phyloP scores from a whole-genome alignment of 2,797 vertebrate species.

The Acropternis orthonyx region DNA sequence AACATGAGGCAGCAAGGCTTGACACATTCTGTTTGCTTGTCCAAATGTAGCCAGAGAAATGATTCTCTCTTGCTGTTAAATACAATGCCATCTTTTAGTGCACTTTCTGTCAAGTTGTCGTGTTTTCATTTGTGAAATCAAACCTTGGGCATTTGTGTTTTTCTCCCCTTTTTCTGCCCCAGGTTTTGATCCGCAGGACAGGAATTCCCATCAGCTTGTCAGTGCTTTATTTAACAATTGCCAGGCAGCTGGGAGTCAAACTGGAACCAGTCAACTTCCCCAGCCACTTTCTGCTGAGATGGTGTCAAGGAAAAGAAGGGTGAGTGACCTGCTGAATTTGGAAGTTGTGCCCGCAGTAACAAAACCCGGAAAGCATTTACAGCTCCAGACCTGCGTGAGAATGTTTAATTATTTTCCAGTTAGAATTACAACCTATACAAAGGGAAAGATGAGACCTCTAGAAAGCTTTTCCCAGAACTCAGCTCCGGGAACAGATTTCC shows the following conservation, averaged over 20 bases:
- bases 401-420: background rate
- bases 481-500: background rate
- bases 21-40: background rate
- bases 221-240: constrained; percentile 92
- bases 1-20: background rate
- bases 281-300: constrained; percentile 93
- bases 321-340: constrained; percentile 45
- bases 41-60: background rate
- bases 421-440: background rate
- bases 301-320: constrained; percentile 90
- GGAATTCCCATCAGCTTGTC: constrained; percentile 98
- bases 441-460: background rate
- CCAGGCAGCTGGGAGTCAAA: constrained; percentile 86
- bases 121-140: background rate
- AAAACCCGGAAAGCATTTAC: background rate
- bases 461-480: background rate
- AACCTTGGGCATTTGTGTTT: background rate
- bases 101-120: background rate
- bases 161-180: background rate
- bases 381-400: background rate
- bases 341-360: background rate
- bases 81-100: background rate
- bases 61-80: background rate
- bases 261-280: constrained; percentile 97
- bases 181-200: constrained; percentile 92